Percentiles rank a stretch among this genome's conserved stretches.
phyloP scores from a whole-genome alignment of 2,888 invertebrate genomes.

The Drosophila nigricruria region DNA sequence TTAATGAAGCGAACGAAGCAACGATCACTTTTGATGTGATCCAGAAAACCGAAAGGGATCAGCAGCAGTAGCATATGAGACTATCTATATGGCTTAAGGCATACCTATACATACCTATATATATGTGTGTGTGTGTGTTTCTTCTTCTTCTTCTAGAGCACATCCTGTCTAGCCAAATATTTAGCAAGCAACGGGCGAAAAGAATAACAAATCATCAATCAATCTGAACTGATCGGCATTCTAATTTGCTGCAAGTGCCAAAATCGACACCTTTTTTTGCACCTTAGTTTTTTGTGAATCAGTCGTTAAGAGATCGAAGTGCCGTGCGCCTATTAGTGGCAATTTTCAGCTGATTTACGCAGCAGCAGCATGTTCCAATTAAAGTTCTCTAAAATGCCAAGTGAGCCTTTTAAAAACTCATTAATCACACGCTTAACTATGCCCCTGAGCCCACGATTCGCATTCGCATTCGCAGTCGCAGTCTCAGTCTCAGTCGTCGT shows the following conservation, averaged over 20 bases:
- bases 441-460: conserved; percentile 33
- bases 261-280: conserved; percentile 51
- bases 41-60: conserved; percentile 18
- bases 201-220: conserved; percentile 71
- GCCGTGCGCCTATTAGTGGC: conserved; percentile 79
- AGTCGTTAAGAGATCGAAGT: conserved; percentile 4
- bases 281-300: background rate
- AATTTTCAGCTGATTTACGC: conserved; percentile 83
- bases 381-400: conserved; percentile 78
- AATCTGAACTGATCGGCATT: conserved; percentile 34
- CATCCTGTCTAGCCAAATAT: conserved; percentile 72
- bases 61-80: conserved; percentile 17
- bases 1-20: conserved; percentile 80
- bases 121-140: background rate
- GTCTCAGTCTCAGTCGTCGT: conserved; percentile 8
- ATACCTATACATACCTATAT: background rate
- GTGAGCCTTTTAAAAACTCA: conserved; percentile 85
- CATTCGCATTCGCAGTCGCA: conserved; percentile 19
- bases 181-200: conserved; percentile 37
- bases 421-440: conserved; percentile 85
- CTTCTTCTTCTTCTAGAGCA: conserved; percentile 17
- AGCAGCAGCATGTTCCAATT: conserved; percentile 83
- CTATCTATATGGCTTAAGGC: background rate
- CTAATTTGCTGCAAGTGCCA: conserved; percentile 56
- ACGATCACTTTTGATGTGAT: conserved; percentile 60